Base-by-base conservation (phyloP, 1,140 invertebrate species). In the Camponotus vicinus region DNA sequence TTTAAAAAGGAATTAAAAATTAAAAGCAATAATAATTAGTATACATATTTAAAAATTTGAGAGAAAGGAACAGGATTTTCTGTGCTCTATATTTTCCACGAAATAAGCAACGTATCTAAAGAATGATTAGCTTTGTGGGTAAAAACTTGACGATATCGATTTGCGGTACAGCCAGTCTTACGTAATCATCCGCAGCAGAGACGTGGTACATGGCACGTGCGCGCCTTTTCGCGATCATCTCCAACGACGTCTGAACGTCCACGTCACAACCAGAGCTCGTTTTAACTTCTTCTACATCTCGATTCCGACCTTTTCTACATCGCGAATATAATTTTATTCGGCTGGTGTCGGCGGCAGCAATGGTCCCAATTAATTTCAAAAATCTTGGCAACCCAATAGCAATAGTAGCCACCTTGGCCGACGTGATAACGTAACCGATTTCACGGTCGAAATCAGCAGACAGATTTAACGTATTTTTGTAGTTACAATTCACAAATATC, bases 321-420 rank as follows among this genome's bases (percentile, higher is more conserved):
- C 21, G 34, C 15, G 37, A 42, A 67, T 21, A 67, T 15, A 71
- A 45, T 64, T 9, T 61, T 18, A n/a, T 64, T 59, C 37, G 11
- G 40, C 55, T 3, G 13, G n/a, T 55, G 37, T 34, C 34, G 21
- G 27, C 40, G 11, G 15, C 21, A 18, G 3, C 52, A 37, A 13
- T 34, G 88, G 8, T 59, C 78, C 67, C 71, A 71, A 89, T 83
- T 86, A 88, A 86, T 59, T 89, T 80, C 75, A 34, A 73, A 59
- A 37, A 66, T 83, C 49, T 75, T 89, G 88, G 88, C 84, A 89
- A 86, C 40, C n/a, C 32, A 9, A 4, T 18, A 5, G 11, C n/a
- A 49, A 49, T 15, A 15, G 49, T 52, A 18, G 13, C 3, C 11
- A 27, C 66, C 75, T 88, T 45, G 32, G 66, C 67, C 59, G 64